Percentiles rank a stretch among this genome's conserved stretches.
phyloP scores from a whole-genome alignment of 2,113 vertebrate genomes.

The Macaca fascicularis region DNA sequence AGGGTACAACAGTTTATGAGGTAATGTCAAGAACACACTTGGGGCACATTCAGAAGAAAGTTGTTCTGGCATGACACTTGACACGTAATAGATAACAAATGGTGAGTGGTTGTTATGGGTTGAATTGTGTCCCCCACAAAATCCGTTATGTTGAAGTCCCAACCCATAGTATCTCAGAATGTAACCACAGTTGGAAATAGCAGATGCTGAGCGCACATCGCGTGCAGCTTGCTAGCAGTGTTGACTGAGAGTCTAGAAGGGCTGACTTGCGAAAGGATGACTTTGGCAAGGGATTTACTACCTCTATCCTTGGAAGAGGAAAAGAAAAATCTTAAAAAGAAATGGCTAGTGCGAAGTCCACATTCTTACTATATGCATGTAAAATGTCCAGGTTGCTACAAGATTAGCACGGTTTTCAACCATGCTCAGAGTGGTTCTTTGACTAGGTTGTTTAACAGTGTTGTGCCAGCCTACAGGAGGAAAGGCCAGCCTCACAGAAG shows the following conservation, averaged over 20 bases:
- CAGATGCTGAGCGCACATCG: too few relatives aligned
- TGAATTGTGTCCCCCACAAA: not conserved
- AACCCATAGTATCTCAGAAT: not conserved
- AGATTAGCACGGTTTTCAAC: not conserved
- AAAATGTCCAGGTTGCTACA: not conserved
- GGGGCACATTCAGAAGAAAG: slow-evolving; percentile 12
- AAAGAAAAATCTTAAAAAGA: not conserved
- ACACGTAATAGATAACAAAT: not conserved
- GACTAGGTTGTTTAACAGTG: not conserved
- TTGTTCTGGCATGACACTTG: not conserved
- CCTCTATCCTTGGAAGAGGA: not conserved
- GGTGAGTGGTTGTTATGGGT: not conserved
- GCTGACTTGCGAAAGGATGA: not conserved
- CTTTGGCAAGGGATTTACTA: not conserved
- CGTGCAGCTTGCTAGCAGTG: too few relatives aligned
- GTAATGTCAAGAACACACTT: not conserved
- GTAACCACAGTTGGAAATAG: not conserved
- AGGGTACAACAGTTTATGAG: slow-evolving; percentile 13
- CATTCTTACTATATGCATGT: not conserved
- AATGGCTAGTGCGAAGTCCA: not conserved
- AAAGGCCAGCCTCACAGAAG: too few relatives aligned
- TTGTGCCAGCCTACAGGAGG: too few relatives aligned
- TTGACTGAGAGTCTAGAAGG: too few relatives aligned
- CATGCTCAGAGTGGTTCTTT: not conserved
- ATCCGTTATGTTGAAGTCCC: not conserved